Evolutionary conservation across 2,113 vertebrate genomes (phyloP).

Genomic region (Ptyas mucosa): DNA sequence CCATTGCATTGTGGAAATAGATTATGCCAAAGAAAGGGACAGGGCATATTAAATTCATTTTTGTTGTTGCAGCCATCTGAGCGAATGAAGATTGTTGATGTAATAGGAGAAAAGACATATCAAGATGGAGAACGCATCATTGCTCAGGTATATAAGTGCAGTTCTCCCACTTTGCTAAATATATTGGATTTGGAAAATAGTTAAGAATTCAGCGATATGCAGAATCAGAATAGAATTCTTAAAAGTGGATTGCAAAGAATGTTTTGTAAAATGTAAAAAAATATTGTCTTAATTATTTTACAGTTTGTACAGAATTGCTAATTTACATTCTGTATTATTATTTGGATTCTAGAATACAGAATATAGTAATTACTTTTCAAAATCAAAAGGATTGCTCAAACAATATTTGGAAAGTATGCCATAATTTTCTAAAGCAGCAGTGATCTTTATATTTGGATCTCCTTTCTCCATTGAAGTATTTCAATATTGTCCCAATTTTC

Average conservation of each 20-base stretch:
- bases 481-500: background rate
- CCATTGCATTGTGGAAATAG: background rate
- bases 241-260: background rate
- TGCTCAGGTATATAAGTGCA: conserved; percentile 76
- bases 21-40: background rate
- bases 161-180: background rate
- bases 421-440: background rate
- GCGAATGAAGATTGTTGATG: conserved; percentile 97
- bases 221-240: background rate
- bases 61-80: conserved; percentile 79
- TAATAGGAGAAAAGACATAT: conserved; percentile 88
- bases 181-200: background rate
- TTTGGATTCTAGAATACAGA: too few relatives aligned
- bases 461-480: background rate
- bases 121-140: conserved; percentile 92
- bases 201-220: background rate
- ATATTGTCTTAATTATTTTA: background rate
- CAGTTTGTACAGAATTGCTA: background rate
- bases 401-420: background rate
- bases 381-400: background rate
- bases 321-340: background rate
- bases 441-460: background rate
- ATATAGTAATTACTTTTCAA: background rate
- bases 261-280: background rate
- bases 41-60: background rate